Evolutionary conservation across 2,888 invertebrate species (phyloP), one percentile per base, ranked within the genome.

Genomic region (Cotesia congregata): DNA sequence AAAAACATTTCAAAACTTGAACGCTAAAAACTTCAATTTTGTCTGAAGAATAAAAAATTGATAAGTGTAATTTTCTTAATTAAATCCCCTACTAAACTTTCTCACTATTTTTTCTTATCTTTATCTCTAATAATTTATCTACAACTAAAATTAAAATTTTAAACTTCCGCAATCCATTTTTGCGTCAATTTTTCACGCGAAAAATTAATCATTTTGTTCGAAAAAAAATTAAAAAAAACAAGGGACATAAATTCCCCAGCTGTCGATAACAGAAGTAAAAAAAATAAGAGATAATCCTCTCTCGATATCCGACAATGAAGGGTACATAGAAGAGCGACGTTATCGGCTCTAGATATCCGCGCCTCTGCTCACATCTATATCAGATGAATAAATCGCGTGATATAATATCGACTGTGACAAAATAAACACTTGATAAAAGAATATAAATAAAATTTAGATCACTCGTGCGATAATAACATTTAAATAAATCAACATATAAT

Each of bases 311-410:
- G 3, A 15, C 17, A 17, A 76, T 60, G 39, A 50, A 76, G 67
- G 40, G 17, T 71, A 76, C 61, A 64, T 65, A 74, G 67, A 76
- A 74, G 75, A 78, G 76, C 76, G 76, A 79, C 77, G 68, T 81
- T 81, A 81, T 81, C 81, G 78, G 81, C 80, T 67, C 61, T 64
- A 75, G 81, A 81, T 81, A 81, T 81, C 78, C 61, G 67, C 64
- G 50, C 61, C 75, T 60, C 75, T 67, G 68, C 60, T 72, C 61
- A 67, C 30, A 61, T 62, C 70, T 17, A 72, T 77, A 64, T 80
- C 77, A 76, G 74, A 70, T 80, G 75, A 80, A 80, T 79, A 79
- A 79, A 80, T 78, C 77, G 62, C 65, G 73, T 64, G 73, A 77
- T 60, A 30, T 30, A 69, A 77, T 77, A 77, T 77, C 77, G 76